Percentiles rank a stretch among this genome's conserved stretches.
Conservation (phyloP, 1,140 invertebrate genomes). For the Hestina assimilis region DNA sequence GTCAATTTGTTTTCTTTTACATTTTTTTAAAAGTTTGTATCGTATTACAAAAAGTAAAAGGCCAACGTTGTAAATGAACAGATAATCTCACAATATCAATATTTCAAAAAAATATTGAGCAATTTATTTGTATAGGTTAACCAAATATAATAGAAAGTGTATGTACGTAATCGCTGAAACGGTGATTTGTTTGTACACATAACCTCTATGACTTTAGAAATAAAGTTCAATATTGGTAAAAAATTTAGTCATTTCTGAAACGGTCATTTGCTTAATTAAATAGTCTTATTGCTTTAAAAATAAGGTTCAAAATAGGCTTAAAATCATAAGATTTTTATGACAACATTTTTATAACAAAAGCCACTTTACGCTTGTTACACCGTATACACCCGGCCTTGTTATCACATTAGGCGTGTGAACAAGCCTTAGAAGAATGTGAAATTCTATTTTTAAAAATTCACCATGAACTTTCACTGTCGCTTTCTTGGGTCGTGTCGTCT, state of each 20-base stretch:
- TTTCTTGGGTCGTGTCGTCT: conserved; percentile 37
- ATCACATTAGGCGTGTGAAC: conserved; percentile 57
- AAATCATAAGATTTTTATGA: conserved; percentile 34
- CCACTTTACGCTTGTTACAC: conserved; percentile 41
- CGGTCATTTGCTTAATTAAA: conserved; percentile 5
- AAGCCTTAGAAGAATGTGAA: conserved; percentile 46
- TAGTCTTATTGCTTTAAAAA: conserved; percentile 1
- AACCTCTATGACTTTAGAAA: too few relatives aligned
- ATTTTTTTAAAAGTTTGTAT: not conserved
- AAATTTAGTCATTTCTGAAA: too few relatives aligned
- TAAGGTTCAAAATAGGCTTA: conserved; percentile 31
- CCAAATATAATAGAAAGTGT: conserved; percentile 36
- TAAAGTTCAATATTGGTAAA: too few relatives aligned
- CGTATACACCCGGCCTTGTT: conserved; percentile 38
- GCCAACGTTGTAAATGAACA: too few relatives aligned
- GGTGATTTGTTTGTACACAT: not conserved
- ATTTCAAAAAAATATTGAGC: not conserved
- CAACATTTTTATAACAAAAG: conserved; percentile 42
- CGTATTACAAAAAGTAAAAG: too few relatives aligned
- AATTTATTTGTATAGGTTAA: conserved; percentile 14
- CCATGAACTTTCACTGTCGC: conserved; percentile 52
- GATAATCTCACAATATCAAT: too few relatives aligned
- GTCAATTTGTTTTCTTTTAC: conserved; percentile 20
- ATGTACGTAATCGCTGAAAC: conserved; percentile 19
- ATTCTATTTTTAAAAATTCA: conserved; percentile 36